Conservation (phyloP, 30 jellyfish, hydroid and myxozoan species). For the Mastigias papua region DNA sequence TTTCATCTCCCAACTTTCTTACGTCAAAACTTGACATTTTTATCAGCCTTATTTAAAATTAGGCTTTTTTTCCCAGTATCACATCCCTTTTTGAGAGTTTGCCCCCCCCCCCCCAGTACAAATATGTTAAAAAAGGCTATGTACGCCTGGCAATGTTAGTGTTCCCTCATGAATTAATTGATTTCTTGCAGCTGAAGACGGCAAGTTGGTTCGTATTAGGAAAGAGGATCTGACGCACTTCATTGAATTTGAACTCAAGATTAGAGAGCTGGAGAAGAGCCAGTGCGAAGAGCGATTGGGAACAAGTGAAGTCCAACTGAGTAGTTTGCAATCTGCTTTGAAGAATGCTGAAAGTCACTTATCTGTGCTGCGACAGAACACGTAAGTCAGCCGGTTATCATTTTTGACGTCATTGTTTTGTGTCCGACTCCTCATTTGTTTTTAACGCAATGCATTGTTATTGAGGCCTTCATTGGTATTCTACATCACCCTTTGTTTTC, state of each 20-base stretch:
- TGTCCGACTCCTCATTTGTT: no score
- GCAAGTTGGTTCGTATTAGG: conserved; percentile 34
- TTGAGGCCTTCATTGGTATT: no score
- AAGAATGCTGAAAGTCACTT: conserved; percentile 33
- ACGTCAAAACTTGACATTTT: no score
- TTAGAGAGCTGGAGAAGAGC: conserved; percentile 51
- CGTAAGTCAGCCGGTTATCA: conserved; percentile 46
- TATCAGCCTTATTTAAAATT: no score
- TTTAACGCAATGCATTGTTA: no score
- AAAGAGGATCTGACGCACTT: conserved; percentile 64
- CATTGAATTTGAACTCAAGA: conserved; percentile 54
- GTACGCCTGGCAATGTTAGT: neutral
- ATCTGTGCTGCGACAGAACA: conserved; percentile 35
- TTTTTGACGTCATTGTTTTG: no score
- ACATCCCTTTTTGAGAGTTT: no score
- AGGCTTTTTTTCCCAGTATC: no score
- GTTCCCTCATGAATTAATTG: neutral
- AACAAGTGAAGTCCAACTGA: conserved; percentile 29
- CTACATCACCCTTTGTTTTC: no score
- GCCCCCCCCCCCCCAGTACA: no score
- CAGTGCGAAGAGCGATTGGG: conserved; percentile 58
- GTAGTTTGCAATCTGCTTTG: conserved; percentile 39
- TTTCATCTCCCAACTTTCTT: no score
- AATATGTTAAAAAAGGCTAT: no score
- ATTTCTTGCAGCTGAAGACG: conserved; percentile 7